Evolutionary conservation across 1,140 invertebrate species (phyloP).

Genomic region (Solen grandis): DNA sequence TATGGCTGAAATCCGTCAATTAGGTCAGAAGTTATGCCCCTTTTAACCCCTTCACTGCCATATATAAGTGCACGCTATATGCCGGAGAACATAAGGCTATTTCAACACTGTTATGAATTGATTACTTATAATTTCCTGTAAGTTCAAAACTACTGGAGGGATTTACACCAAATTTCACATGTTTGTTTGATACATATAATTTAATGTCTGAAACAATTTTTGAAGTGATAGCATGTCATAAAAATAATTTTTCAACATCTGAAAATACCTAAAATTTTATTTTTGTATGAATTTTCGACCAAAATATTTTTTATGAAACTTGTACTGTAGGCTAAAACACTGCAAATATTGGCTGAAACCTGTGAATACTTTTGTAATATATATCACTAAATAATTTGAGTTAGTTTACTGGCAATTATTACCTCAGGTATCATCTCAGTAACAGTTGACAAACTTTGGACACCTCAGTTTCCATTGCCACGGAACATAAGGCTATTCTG

Average conservation of each 20-base stretch:
- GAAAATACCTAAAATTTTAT: slow-evolving; percentile 36
- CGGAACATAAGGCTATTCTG: slow-evolving; percentile 13
- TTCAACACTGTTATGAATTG: slow-evolving; percentile 7
- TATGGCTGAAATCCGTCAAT: no score
- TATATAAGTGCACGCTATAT: no score
- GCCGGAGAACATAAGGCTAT: no score
- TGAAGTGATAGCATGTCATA: slow-evolving; percentile 20
- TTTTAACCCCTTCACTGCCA: no score
- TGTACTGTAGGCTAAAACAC: no score
- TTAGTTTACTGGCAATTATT: background rate
- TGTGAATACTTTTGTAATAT: slow-evolving; percentile 23
- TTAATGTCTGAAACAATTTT: slow-evolving; percentile 34
- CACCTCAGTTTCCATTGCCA: slow-evolving; percentile 12
- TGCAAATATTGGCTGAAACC: slow-evolving; percentile 26
- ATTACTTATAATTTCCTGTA: slow-evolving; percentile 39
- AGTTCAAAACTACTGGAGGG: no score
- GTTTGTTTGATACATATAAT: slow-evolving; percentile 33
- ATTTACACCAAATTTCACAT: slow-evolving; percentile 42
- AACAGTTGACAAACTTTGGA: slow-evolving; percentile 14
- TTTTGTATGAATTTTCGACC: slow-evolving; percentile 5
- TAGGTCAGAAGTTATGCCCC: no score
- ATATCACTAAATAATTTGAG: slow-evolving; percentile 1
- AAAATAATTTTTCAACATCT: slow-evolving; percentile 34
- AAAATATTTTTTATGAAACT: background rate
- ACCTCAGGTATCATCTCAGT: no score